Conservation (phyloP, 2,113 vertebrate species). For the Brienomyrus longianalis region DNA sequence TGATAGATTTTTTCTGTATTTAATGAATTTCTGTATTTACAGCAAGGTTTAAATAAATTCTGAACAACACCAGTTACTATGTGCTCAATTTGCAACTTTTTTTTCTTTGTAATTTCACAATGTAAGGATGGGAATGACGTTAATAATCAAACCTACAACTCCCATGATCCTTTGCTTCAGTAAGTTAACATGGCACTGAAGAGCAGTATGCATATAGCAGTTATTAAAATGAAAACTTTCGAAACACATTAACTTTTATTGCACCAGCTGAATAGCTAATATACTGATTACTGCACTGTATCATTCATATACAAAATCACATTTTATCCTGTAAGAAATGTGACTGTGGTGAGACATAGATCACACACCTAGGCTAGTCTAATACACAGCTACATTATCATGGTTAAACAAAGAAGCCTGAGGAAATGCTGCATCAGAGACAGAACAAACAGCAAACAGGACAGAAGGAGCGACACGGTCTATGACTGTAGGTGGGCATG, state of each 20-base stretch:
- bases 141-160: not conserved
- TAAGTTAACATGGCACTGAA: not conserved
- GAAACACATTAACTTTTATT: too few species aligned
- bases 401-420: not conserved
- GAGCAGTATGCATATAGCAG: not conserved
- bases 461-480: not conserved
- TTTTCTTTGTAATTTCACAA: too few species aligned
- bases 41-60: too few species aligned
- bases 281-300: not conserved
- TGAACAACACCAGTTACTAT: too few species aligned
- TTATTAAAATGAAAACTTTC: too few species aligned
- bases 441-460: not conserved
- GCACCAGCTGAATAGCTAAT: not conserved
- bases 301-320: not conserved
- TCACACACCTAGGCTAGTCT: too few species aligned
- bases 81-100: too few species aligned
- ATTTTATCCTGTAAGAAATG: not conserved
- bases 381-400: too few species aligned
- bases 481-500: not conserved
- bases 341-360: not conserved
- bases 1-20: not conserved
- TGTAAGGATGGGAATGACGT: too few species aligned
- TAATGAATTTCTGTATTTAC: too few species aligned
- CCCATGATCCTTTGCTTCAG: not conserved
- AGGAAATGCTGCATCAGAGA: not conserved